phyloP scores from a whole-genome alignment of 2,888 invertebrate genomes.

The Drosophila multiciliata region DNA sequence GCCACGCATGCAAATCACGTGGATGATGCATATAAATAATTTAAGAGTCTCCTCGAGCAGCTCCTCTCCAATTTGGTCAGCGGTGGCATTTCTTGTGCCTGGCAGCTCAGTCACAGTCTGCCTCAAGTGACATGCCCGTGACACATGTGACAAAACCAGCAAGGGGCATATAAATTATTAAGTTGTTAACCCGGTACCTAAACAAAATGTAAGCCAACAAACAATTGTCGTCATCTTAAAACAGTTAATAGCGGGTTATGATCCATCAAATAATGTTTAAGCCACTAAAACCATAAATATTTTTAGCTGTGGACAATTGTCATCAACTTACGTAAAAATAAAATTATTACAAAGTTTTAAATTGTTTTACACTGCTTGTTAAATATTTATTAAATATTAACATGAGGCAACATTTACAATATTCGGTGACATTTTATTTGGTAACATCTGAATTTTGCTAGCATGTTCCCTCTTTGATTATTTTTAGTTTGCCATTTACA shows the following conservation, averaged over 20 bases:
- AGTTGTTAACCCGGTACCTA: conserved; percentile 67
- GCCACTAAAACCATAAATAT: neutral
- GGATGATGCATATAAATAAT: conserved; percentile 66
- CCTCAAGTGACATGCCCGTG: conserved; percentile 46
- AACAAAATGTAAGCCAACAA: conserved; percentile 18
- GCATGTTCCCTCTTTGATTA: accelerated
- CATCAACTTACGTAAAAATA: neutral
- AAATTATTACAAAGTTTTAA: neutral
- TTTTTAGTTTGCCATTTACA: neutral
- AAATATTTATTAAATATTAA: neutral
- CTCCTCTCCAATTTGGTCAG: neutral
- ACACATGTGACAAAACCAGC: conserved; percentile 58
- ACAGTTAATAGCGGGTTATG: conserved; percentile 25
- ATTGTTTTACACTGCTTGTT: neutral
- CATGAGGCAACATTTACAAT: neutral
- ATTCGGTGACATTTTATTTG: neutral
- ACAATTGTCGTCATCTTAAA: conserved; percentile 52
- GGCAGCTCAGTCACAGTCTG: conserved; percentile 6
- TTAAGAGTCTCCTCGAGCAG: conserved; percentile 44
- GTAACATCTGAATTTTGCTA: neutral
- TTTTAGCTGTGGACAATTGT: neutral
- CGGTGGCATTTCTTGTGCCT: neutral
- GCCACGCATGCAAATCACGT: conserved; percentile 74
- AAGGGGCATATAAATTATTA: conserved; percentile 69
- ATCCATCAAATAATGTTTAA: neutral